phyloP scores from a whole-genome alignment of 1,140 invertebrate genomes.

The Sinonovacula constricta region DNA sequence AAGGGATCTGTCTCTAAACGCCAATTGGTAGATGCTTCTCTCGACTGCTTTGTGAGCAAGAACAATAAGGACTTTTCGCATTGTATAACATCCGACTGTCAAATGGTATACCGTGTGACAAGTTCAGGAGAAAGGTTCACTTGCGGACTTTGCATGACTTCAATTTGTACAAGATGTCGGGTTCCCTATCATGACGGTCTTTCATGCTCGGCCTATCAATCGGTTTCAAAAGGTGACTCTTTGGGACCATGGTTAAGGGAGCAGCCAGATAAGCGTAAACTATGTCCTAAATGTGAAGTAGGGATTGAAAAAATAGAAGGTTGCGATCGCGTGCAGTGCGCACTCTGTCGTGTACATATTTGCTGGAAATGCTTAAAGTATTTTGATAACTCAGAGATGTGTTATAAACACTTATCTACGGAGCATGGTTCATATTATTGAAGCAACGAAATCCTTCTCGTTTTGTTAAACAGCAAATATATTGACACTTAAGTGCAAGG shows the following conservation, averaged over 20 bases:
- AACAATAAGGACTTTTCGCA: constrained; percentile 55
- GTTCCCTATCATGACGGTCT: constrained; percentile 64
- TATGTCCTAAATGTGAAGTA: constrained; percentile 63
- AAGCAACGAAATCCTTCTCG: too few relatives aligned
- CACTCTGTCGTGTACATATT: constrained; percentile 59
- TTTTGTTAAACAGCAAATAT: too few relatives aligned
- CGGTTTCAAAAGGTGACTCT: constrained; percentile 26
- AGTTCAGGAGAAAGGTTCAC: constrained; percentile 48
- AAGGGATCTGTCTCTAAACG: constrained; percentile 26
- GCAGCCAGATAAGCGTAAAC: constrained; percentile 53
- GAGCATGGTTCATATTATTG: constrained; percentile 53
- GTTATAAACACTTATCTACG: constrained; percentile 61
- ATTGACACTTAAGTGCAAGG: too few relatives aligned
- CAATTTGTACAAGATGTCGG: constrained; percentile 66
- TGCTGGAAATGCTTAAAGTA: constrained; percentile 66
- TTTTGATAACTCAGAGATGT: constrained; percentile 31
- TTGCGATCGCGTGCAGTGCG: constrained; percentile 59
- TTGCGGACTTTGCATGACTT: constrained; percentile 60
- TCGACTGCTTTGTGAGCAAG: constrained; percentile 55
- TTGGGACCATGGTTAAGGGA: constrained; percentile 53
- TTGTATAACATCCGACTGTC: constrained; percentile 70
- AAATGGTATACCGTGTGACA: constrained; percentile 63
- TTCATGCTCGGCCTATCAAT: constrained; percentile 62
- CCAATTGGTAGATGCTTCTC: constrained; percentile 50
- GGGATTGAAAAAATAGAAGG: constrained; percentile 67